Conservation (phyloP, 1,140 invertebrate species). For the Linepithema humile region DNA sequence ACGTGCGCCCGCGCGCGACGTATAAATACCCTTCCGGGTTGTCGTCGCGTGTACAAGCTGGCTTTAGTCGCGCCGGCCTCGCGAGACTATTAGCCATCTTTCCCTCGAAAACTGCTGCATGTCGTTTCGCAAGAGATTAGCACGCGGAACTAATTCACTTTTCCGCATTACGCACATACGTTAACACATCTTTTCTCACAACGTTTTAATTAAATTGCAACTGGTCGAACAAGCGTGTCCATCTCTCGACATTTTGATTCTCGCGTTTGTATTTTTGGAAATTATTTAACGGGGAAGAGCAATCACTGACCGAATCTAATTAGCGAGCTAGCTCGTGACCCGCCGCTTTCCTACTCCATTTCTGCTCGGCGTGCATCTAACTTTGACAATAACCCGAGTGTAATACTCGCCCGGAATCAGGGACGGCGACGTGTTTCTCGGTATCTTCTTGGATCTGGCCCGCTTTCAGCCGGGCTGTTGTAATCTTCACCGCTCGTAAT, state of each 20-base stretch:
- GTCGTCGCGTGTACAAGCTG: conserved; percentile 3
- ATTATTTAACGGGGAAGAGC: conserved; percentile 24
- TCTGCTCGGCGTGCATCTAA: not conserved
- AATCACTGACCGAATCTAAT: conserved; percentile 11
- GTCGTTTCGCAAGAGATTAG: not conserved
- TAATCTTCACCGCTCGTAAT: conserved; percentile 13
- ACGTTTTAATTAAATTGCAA: conserved; percentile 26
- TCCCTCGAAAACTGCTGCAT: not conserved
- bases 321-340: not conserved
- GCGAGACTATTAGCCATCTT: not conserved
- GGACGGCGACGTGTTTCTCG: conserved; percentile 30
- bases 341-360: not conserved
- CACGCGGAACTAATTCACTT: not conserved
- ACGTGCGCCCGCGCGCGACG: not conserved
- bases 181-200: not conserved
- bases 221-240: not conserved
- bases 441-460: conserved; percentile 22
- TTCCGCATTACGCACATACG: not conserved
- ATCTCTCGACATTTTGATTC: not conserved
- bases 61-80: not conserved
- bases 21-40: conserved; percentile 30
- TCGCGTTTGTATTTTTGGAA: not conserved
- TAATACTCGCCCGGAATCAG: not conserved
- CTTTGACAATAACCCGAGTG: conserved; percentile 24
- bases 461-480: not conserved